Evolutionary conservation across 2,113 vertebrate species (phyloP).

Genomic region (Brienomyrus longianalis): DNA sequence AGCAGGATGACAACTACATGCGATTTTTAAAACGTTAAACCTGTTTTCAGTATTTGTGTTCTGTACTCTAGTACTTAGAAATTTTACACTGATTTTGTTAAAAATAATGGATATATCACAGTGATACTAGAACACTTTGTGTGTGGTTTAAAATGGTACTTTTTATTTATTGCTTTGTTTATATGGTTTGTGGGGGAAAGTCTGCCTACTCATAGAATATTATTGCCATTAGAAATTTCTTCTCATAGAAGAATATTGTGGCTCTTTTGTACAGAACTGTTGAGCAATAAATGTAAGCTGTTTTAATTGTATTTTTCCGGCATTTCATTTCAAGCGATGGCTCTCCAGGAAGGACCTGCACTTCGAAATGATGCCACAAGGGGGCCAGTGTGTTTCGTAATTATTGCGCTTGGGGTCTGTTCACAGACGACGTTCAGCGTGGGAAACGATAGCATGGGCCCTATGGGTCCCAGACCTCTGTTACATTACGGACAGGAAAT

Average conservation of each 20-base stretch:
- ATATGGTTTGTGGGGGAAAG: neutral
- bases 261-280: slow-evolving; percentile 37
- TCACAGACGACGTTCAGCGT: neutral
- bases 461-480: neutral
- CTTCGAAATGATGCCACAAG: slow-evolving; percentile 3
- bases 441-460: neutral
- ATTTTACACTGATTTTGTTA: slow-evolving; percentile 10
- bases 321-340: neutral
- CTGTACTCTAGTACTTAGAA: neutral
- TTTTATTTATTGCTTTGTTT: slow-evolving; percentile 10
- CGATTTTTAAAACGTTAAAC: neutral
- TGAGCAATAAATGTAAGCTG: slow-evolving; percentile 37
- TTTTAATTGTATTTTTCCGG: neutral
- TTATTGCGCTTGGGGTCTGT: neutral
- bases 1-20: neutral
- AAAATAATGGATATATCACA: neutral
- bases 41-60: slow-evolving; percentile 4
- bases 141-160: slow-evolving; percentile 14
- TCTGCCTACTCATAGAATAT: neutral
- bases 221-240: slow-evolving; percentile 29
- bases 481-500: neutral
- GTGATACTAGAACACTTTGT: slow-evolving; percentile 18
- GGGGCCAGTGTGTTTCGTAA: neutral
- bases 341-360: neutral
- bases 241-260: slow-evolving; percentile 45